phyloP scores from a whole-genome alignment of 2,113 vertebrate genomes.

The Sylvilagus bachmani region DNA sequence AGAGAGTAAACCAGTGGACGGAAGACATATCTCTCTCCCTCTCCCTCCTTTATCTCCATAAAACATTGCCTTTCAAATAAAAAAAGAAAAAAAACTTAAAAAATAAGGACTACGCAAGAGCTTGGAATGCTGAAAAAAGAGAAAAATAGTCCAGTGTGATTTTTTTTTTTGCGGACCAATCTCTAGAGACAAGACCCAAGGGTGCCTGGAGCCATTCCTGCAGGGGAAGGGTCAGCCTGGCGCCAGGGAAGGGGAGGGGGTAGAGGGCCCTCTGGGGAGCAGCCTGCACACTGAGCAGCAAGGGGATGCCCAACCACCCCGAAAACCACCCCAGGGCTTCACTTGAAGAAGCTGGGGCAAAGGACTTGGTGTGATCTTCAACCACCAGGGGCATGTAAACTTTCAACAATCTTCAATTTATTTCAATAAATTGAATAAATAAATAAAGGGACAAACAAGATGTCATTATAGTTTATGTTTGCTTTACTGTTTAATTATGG shows the following conservation, averaged over 20 bases:
- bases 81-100: no score
- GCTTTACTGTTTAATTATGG: not conserved
- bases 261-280: not conserved
- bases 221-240: no score
- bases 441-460: not conserved
- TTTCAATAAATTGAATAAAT: no score
- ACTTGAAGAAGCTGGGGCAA: not conserved
- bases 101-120: not conserved
- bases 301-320: not conserved
- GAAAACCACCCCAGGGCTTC: not conserved
- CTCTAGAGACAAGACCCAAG: not conserved
- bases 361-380: not conserved
- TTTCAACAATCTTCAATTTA: not conserved
- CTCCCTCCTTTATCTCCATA: no score
- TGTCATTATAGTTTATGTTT: not conserved
- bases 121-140: not conserved
- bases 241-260: no score
- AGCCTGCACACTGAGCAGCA: not conserved
- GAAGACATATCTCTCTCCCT: no score
- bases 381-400: not conserved
- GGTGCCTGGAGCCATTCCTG: not conserved
- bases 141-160: not conserved
- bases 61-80: no score
- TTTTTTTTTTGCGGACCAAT: not conserved
- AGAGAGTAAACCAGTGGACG: no score